These are phyloP conservation scores for Squalus acanthias DNA, from an alignment of 2,797 vertebrate genomes.

Conservation along the genomic window DNA sequence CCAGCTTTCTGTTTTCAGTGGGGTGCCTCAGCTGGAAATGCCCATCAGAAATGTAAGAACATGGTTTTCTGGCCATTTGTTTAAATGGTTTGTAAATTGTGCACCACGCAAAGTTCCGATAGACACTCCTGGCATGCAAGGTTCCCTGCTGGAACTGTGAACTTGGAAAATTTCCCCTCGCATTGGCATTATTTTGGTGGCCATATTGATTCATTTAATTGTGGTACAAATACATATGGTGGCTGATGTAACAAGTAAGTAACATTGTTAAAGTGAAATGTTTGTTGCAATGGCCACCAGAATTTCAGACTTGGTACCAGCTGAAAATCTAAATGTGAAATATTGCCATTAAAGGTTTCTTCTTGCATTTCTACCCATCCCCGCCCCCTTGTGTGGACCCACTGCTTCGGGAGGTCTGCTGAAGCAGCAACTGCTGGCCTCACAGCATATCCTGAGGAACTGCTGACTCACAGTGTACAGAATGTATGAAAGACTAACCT, in stretches of 20 bases:
- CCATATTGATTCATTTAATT: neutral
- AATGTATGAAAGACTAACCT: slow-evolving; percentile 1
- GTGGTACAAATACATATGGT: neutral
- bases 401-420: neutral
- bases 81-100: neutral
- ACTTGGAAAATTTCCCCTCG: neutral
- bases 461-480: neutral
- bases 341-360: neutral
- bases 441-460: slow-evolving; percentile 18
- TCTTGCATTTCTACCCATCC: neutral
- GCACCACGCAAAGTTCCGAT: neutral
- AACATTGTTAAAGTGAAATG: neutral
- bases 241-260: neutral
- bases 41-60: neutral
- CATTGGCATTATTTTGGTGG: neutral
- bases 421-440: neutral
- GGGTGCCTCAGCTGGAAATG: neutral
- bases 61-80: neutral
- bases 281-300: neutral
- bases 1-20: neutral
- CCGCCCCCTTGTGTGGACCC: neutral
- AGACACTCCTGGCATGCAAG: neutral
- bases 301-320: neutral
- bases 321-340: neutral
- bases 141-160: neutral